phyloP scores from a whole-genome alignment of 1,140 invertebrate genomes.

The Drosophila nigromelanica region DNA sequence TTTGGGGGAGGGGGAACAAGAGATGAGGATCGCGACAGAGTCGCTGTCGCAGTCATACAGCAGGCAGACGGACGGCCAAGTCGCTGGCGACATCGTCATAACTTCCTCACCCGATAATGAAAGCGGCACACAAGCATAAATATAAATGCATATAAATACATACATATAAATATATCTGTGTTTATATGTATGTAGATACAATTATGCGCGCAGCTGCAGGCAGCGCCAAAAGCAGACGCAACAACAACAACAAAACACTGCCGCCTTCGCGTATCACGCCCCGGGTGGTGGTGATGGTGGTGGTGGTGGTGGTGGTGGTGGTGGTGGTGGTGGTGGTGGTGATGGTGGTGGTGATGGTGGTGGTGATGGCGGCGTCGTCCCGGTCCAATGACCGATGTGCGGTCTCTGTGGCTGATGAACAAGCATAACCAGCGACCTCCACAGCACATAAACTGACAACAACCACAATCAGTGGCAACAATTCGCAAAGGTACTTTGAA shows the following conservation, averaged over 20 bases:
- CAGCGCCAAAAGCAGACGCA: constrained; percentile 36
- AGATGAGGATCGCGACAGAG: constrained; percentile 27
- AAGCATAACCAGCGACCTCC: constrained; percentile 75
- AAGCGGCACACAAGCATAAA: constrained; percentile 36
- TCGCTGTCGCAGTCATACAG: constrained; percentile 4
- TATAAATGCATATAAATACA: constrained; percentile 21
- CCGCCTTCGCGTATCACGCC: constrained; percentile 67
- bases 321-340: background rate
- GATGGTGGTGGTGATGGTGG: constrained; percentile 30
- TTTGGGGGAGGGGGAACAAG: background rate
- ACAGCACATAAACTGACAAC: constrained; percentile 59
- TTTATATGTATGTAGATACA: constrained; percentile 12
- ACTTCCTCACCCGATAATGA: constrained; percentile 71
- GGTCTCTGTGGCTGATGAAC: constrained; percentile 51
- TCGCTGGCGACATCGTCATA: constrained; percentile 55
- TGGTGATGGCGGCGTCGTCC: constrained; percentile 40
- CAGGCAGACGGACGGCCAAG: constrained; percentile 14
- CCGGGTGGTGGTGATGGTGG: constrained; percentile 43
- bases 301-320: background rate
- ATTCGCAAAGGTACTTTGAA: constrained; percentile 63
- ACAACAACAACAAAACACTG: constrained; percentile 45
- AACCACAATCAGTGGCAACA: constrained; percentile 35
- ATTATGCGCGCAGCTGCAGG: constrained; percentile 37
- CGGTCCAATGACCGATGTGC: constrained; percentile 78
- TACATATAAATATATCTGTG: constrained; percentile 25